A percentile compares a stretch with the other conserved stretches of the same genome.
phyloP scores from a whole-genome alignment of 2,797 vertebrate genomes.

The Rhinogobio ventralis region DNA sequence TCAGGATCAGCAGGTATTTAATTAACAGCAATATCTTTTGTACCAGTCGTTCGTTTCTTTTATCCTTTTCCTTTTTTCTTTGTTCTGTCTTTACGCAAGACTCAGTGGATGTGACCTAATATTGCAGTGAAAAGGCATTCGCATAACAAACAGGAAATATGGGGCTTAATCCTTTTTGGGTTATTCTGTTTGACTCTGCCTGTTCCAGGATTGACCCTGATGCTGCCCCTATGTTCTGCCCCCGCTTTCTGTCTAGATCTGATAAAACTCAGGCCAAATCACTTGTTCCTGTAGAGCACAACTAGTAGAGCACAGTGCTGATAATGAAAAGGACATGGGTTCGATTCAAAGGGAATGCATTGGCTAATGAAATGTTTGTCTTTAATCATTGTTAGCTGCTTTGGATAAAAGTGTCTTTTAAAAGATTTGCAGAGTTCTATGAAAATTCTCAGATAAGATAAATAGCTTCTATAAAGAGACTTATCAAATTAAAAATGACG shows the following conservation, averaged over 20 bases:
- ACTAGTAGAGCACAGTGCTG: not conserved
- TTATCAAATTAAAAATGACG: not conserved
- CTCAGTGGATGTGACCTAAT: slow-evolving; percentile 4
- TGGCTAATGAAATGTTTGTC: not conserved
- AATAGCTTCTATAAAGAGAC: not conserved
- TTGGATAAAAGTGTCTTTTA: not conserved
- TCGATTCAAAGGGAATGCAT: not conserved
- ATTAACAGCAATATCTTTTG: slow-evolving; percentile 21
- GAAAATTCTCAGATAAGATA: not conserved
- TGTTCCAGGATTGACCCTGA: not conserved
- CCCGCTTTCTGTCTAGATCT: slow-evolving; percentile 5
- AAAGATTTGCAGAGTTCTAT: not conserved
- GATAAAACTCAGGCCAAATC: not conserved
- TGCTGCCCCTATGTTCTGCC: not conserved
- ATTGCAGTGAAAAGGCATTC: not conserved
- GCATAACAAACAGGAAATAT: slow-evolving; percentile 16
- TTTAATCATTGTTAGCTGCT: not conserved
- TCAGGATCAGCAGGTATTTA: slow-evolving; percentile 23
- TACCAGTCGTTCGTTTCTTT: not conserved
- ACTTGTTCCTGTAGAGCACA: not conserved
- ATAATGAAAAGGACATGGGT: not conserved
- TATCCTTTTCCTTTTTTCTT: not conserved
- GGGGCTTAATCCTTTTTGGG: slow-evolving; percentile 2
- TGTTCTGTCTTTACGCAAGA: slow-evolving; percentile 9
- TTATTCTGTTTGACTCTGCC: slow-evolving; percentile 5